Conservation (phyloP, 2,888 invertebrate genomes). For the Tricholauxania praeusta region DNA sequence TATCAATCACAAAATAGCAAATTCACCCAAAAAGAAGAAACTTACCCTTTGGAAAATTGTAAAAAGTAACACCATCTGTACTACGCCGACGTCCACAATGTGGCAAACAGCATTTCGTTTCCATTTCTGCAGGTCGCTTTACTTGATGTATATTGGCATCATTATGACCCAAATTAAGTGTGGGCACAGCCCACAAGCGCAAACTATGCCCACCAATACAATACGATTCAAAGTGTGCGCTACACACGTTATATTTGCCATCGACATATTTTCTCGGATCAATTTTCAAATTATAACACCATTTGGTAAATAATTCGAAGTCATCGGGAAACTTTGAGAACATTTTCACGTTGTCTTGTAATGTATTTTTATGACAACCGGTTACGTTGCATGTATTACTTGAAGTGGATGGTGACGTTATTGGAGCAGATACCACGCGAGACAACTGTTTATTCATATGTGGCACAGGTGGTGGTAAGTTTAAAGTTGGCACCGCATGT, state of each 20-base stretch:
- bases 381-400: slow-evolving; percentile 45
- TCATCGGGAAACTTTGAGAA: slow-evolving; percentile 48
- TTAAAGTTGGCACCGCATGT: slow-evolving; percentile 43
- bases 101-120: slow-evolving; percentile 50
- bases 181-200: slow-evolving; percentile 49
- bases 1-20: neutral
- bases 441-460: slow-evolving; percentile 21
- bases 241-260: slow-evolving; percentile 48
- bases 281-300: slow-evolving; percentile 52
- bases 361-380: slow-evolving; percentile 43
- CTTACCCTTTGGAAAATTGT: slow-evolving; percentile 55
- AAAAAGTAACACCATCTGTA: slow-evolving; percentile 45
- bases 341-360: slow-evolving; percentile 39
- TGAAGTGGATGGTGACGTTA: slow-evolving; percentile 27
- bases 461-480: slow-evolving; percentile 28
- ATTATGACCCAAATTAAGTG: slow-evolving; percentile 44
- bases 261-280: slow-evolving; percentile 50
- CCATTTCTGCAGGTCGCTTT: slow-evolving; percentile 41
- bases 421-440: slow-evolving; percentile 25
- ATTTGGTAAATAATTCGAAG: slow-evolving; percentile 51
- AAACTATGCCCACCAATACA: slow-evolving; percentile 46
- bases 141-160: slow-evolving; percentile 35
- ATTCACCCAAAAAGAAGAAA: neutral
- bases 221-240: slow-evolving; percentile 47
- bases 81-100: slow-evolving; percentile 40